Base-by-base conservation (phyloP, 1,140 invertebrate genomes). In the Atta texana region DNA sequence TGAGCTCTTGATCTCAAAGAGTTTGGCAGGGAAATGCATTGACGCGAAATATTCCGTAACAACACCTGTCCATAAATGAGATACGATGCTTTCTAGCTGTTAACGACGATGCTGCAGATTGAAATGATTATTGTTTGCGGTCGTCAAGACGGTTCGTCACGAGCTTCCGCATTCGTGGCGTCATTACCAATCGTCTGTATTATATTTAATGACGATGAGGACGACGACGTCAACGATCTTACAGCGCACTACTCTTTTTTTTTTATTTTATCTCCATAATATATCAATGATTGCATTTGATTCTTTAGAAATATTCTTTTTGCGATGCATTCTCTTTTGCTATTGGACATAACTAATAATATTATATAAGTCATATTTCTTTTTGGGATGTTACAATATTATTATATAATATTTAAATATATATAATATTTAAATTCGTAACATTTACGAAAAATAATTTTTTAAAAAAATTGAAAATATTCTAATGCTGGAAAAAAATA, bases 121-220 rank as follows among this genome's bases (percentile, higher is more conserved):
- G 88, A 91, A 92, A 93, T 89, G 90, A 93, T 90, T 86, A 88
- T 94, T 93, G 91, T 93, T 91, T 91, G 93, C 85, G 92, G 93
- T 93, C 82, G 28, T 16, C 55, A 49, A 80, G 84, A 77, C 87
- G 68, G 55, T 74, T 57, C 8, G 55, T 86, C 87, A 69, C 24
- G 49, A 85, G 88, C 92, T 94, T 93, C 93, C 93, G 92, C 77
- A 84, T 92, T 89, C 86, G 77, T 59, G 57, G 53, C 78, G 85
- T 82, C 71, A 86, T 89, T 90, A 86, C 28, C 75, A 85, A 87
- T 90, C 78, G 85, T 69, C 66, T 86, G 76, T 49, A 87, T 88
- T 85, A 77, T 87, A 80, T 80, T 90, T 90, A 91, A 92, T 89
- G 81, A 92, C 77, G 86, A 90, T 66, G 53, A 92, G 90, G 44